Evolutionary conservation across 37 sponge, comb jelly and placozoan genomes (phyloP).

Genomic region (Spongia lamella): DNA sequence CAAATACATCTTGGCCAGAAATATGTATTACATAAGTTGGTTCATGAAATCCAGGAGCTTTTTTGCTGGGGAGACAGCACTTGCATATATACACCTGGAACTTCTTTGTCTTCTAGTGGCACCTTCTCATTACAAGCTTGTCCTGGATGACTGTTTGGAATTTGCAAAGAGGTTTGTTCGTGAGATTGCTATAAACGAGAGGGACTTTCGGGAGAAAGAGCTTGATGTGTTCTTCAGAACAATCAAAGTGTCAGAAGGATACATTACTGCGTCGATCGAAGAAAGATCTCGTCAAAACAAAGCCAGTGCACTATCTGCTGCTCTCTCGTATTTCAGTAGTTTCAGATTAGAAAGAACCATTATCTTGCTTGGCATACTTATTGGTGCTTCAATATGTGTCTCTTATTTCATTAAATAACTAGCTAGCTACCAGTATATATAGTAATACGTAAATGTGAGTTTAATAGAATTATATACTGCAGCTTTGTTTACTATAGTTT

Average conservation of each 20-base stretch:
- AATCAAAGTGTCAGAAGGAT: background rate
- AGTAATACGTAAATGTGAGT: too few relatives aligned
- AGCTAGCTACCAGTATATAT: too few relatives aligned
- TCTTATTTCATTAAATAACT: too few relatives aligned
- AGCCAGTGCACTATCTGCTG: background rate
- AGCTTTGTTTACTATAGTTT: too few relatives aligned
- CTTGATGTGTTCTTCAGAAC: background rate
- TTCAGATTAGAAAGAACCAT: too few relatives aligned
- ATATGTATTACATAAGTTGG: background rate
- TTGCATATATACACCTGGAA: background rate
- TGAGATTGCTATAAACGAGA: background rate
- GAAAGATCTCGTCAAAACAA: background rate
- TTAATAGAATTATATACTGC: too few relatives aligned
- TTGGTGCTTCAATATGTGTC: too few relatives aligned
- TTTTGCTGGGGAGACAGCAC: background rate
- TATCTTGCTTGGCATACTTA: too few relatives aligned
- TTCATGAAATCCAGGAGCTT: background rate
- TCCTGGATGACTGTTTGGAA: conserved; percentile 1
- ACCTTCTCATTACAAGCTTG: background rate
- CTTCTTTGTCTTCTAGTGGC: background rate
- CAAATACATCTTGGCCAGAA: background rate
- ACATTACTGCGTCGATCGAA: too few relatives aligned
- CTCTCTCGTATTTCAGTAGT: background rate
- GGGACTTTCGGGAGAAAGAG: background rate
- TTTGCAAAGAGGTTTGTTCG: background rate